Evolutionary conservation across 1,140 invertebrate genomes (phyloP), one percentile per base, ranked within the genome.

Genomic region (Trichonephila inaurata): DNA sequence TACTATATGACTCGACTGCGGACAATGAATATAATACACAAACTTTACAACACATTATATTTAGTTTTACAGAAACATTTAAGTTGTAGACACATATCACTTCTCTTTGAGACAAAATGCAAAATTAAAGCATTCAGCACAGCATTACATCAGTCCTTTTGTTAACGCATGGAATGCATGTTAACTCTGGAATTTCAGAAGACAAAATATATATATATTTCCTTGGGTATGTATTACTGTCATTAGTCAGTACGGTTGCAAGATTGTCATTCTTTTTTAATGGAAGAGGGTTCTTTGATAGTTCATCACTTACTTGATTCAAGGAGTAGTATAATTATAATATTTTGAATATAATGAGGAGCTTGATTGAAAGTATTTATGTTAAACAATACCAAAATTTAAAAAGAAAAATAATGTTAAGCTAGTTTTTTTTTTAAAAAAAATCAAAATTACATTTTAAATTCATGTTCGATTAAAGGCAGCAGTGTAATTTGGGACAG

Each of bases 161-260:
- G 69, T 33, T 72, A 33, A 24, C n/a, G 28, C n/a, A 33, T 33
- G 69, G 28, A 72, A 72, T 72, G 69, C 69, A 33, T 72, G 69
- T 72, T 72, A 72, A 72, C 69, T 33, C 12, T 72, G 28, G 24
- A 28, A 72, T 72, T 21, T 72, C 28, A 72, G 51, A 72, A 72
- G 69, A 72, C 69, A 72, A 72, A 72, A 72, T 72, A 72, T 33
- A 72, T 64, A 62, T 72, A 28, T 72, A 72, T 72, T 24, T 72
- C n/a, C 28, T 16, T 28, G 28, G 5, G 24, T 24, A 72, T 33
- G 14, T 72, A 28, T 40, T 40, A 40, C 8, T 12, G 28, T 72
- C 69, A 18, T 24, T 72, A 10, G 24, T 24, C 24, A 28, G 10
- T 14, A 3, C 69, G 28, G 4, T 33, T 24, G 28, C 69, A 72